A percentile compares a stretch with the other conserved stretches of the same genome.
phyloP scores from a whole-genome alignment of 2,113 vertebrate species.

The Upupa epops region DNA sequence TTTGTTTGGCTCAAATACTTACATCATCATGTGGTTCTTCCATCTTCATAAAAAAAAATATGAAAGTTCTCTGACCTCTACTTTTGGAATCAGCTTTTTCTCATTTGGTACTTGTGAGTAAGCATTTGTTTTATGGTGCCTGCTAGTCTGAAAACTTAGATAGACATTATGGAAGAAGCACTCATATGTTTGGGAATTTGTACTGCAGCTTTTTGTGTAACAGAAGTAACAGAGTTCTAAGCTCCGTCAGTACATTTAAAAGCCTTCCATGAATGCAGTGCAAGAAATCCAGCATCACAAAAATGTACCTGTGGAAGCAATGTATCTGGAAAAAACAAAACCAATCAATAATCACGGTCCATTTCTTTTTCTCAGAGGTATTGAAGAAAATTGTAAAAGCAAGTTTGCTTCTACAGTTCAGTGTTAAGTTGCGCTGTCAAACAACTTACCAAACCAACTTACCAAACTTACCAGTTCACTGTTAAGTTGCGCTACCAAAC shows the following conservation, averaged over 20 bases:
- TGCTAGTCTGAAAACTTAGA: neutral
- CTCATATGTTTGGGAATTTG: neutral
- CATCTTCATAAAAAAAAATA: neutral
- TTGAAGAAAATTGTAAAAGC: neutral
- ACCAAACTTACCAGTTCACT: too few relatives aligned
- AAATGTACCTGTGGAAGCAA: neutral
- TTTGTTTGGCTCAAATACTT: fast-evolving
- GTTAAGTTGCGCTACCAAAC: neutral
- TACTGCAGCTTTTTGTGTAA: neutral
- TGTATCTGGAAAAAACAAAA: neutral
- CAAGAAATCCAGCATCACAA: neutral
- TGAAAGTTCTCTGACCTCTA: neutral
- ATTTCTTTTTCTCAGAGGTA: neutral
- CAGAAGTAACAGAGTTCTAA: neutral
- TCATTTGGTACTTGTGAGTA: fast-evolving
- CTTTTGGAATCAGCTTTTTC: neutral
- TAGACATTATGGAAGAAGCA: neutral
- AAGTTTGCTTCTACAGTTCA: neutral
- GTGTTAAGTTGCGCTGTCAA: neutral
- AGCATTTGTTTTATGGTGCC: neutral
- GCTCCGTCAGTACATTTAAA: neutral
- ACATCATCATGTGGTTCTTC: neutral
- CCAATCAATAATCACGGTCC: neutral
- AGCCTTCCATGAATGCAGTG: neutral
- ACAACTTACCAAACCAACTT: too few relatives aligned